Evolutionary conservation across 2,113 vertebrate genomes (phyloP).

Genomic region (Vidua chalybeata): DNA sequence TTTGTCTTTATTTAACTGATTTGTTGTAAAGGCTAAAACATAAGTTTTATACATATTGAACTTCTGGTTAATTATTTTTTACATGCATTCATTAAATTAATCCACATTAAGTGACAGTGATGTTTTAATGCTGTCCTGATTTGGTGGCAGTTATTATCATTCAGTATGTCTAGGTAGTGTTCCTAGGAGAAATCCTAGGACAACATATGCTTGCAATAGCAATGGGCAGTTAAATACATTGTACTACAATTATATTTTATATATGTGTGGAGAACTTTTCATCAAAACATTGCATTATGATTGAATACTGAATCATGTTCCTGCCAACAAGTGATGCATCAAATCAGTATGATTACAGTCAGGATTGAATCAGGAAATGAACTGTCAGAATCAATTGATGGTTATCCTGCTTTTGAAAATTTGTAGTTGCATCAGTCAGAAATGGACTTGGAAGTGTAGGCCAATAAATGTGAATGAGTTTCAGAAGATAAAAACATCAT

Average conservation of each 20-base stretch:
- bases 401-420: slow-evolving; percentile 38
- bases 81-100: slow-evolving; percentile 42
- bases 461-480: neutral
- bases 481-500: neutral
- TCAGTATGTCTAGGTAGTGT: neutral
- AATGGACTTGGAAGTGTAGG: neutral
- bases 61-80: slow-evolving; percentile 32
- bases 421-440: slow-evolving; percentile 21
- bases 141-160: slow-evolving; percentile 11
- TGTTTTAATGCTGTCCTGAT: slow-evolving; percentile 13
- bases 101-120: neutral
- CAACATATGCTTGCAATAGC: slow-evolving; percentile 7
- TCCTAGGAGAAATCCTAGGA: slow-evolving; percentile 34
- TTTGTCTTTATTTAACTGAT: slow-evolving; percentile 2
- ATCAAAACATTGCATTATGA: slow-evolving; percentile 14
- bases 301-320: slow-evolving; percentile 41
- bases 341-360: slow-evolving; percentile 40
- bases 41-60: neutral
- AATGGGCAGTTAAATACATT: slow-evolving; percentile 29
- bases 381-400: slow-evolving; percentile 41
- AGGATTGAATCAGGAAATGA: slow-evolving; percentile 54
- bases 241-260: slow-evolving; percentile 40
- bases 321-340: slow-evolving; percentile 51
- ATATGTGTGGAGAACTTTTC: slow-evolving; percentile 24
- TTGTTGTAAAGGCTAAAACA: slow-evolving; percentile 6